Evolutionary conservation across 2,888 invertebrate species (phyloP), one percentile per base, ranked within the genome.

Genomic region (Digitonthophagus gazella): DNA sequence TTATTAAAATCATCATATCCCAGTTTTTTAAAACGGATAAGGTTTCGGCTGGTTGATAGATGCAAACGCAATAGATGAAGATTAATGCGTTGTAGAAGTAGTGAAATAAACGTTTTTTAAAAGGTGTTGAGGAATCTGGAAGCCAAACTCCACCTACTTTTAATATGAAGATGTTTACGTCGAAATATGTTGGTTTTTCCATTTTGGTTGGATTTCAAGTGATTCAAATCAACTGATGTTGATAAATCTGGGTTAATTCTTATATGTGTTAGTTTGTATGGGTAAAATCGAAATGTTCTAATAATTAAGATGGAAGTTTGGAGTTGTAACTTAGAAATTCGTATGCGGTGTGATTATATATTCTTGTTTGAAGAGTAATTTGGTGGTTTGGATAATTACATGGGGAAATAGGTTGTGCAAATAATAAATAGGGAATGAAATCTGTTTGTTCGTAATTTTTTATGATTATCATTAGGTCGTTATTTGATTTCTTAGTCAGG

Each of bases 121-220:
- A 67, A 22, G 67, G 20, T 20, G 19, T 28, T 1, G 58, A 54
- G 58, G 57, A 65, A 6, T 69, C 63, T 6, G 72, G 71, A 15
- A 75, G 55, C 75, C 75, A 75, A 20, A 75, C 22, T 2, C 72
- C 75, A 20, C 71, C 71, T 0, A 67, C 61, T 70, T 71, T 72
- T 15, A 75, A 66, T 22, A 75, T 72, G 22, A 71, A 72, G 2
- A 71, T 18, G 64, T 73, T 73, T 16, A 67, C 69, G 5, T 71
- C 69, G 57, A 74, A 75, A 65, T 72, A n/a, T n/a, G n/a, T n/a
- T n/a, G n/a, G n/a, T n/a, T 44, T 44, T 3, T 1, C 11, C 28
- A 44, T 44, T 44, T 44, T 44, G 28, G 28, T 44, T 44, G 28
- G 11, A 44, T 44, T 44, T 44, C 3, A 44, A 44, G 2, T 44